A percentile compares a stretch with the other conserved stretches of the same genome.
These are phyloP conservation scores for Porites australiensis DNA, from an alignment of 64 coral and sea anemone species.

Conservation along the genomic window DNA sequence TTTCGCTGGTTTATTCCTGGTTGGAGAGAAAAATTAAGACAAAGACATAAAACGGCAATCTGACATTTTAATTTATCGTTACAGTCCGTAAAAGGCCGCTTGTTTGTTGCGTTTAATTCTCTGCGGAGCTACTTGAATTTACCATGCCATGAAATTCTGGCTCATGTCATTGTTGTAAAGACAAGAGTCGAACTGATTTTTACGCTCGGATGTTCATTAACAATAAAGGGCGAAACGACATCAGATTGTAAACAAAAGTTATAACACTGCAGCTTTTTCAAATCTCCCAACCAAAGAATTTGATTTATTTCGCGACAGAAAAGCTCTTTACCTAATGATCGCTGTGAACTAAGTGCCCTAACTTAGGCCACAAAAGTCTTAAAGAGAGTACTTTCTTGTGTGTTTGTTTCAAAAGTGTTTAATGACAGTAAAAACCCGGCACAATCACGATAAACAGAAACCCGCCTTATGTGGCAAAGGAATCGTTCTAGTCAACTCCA, in stretches of 20 bases:
- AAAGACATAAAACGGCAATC: background rate
- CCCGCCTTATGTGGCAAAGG: background rate
- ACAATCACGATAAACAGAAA: background rate
- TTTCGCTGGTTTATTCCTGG: background rate
- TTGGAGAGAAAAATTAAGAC: background rate
- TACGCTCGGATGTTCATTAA: slow-evolving; percentile 23
- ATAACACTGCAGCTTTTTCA: background rate
- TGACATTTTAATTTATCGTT: slow-evolving; percentile 7
- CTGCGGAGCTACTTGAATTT: background rate
- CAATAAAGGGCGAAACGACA: background rate
- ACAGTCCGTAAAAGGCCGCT: background rate
- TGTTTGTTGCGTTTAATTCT: background rate
- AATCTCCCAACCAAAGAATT: slow-evolving; percentile 12
- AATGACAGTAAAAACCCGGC: background rate
- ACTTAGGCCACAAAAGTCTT: background rate
- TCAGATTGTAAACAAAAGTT: background rate
- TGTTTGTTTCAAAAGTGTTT: background rate
- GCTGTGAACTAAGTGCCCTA: background rate
- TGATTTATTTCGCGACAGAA: slow-evolving; percentile 20
- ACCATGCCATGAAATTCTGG: background rate
- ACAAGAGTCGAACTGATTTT: slow-evolving; percentile 6
- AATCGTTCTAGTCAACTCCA: background rate
- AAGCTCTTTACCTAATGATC: slow-evolving; percentile 8
- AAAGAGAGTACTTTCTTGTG: background rate
- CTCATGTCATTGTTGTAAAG: background rate